Conservation (phyloP, 2,113 vertebrate genomes). For the Marmota flaviventris region DNA sequence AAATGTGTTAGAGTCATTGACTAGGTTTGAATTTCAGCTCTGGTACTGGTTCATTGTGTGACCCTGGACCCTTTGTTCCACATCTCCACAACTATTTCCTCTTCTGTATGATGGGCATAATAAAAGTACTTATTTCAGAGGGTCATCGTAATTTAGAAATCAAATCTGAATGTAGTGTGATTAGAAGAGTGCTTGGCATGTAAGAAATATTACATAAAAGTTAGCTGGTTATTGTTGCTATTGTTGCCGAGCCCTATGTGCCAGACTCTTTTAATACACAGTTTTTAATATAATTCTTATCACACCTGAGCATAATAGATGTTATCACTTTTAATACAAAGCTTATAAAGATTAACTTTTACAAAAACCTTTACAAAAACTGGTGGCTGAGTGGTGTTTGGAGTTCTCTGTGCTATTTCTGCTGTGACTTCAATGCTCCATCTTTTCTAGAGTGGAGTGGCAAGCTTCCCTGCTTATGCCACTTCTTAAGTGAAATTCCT, state of each 20-base stretch:
- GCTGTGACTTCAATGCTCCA: background rate
- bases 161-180: background rate
- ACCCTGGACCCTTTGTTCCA: background rate
- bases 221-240: slow-evolving; percentile 6
- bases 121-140: background rate
- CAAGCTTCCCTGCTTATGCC: background rate
- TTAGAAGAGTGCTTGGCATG: background rate
- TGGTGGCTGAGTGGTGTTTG: background rate
- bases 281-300: slow-evolving; percentile 30
- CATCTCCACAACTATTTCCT: background rate
- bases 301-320: background rate
- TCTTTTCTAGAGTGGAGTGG: background rate
- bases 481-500: slow-evolving; percentile 46
- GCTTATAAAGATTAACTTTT: slow-evolving; percentile 5
- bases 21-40: background rate
- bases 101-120: slow-evolving; percentile 1
- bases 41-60: slow-evolving; percentile 9
- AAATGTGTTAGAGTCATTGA: background rate
- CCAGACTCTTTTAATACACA: background rate
- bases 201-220: slow-evolving; percentile 1
- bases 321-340: background rate
- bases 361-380: background rate
- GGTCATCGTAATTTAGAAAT: slow-evolving; percentile 35
- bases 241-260: background rate
- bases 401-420: background rate